Evolutionary conservation across 2,797 vertebrate genomes (phyloP).

Genomic region (Myotis pilosus): DNA sequence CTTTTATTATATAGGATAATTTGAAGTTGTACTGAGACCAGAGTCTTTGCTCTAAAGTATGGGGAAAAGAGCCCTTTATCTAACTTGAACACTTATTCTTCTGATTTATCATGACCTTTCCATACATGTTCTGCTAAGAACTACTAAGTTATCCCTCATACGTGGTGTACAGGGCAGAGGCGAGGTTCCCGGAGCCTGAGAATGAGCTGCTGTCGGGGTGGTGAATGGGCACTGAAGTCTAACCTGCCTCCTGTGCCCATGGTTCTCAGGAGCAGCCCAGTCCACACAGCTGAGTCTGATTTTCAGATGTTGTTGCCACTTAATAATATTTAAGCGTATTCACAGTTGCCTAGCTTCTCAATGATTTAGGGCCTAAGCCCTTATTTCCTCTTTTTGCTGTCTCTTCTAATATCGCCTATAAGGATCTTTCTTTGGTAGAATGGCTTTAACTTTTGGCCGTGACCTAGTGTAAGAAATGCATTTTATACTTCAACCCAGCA

Average conservation of each 20-base stretch:
- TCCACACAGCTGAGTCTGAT: neutral
- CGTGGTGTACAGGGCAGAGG: neutral
- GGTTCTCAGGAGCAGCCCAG: neutral
- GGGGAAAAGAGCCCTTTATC: slow-evolving; percentile 20
- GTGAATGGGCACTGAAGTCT: neutral
- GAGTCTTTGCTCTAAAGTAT: slow-evolving; percentile 2
- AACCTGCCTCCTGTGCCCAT: neutral
- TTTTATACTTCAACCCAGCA: neutral
- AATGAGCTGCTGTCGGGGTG: neutral
- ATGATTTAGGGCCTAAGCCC: neutral
- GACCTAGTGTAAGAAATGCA: neutral
- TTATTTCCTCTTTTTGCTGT: slow-evolving; percentile 14
- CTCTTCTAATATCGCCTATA: slow-evolving; percentile 14
- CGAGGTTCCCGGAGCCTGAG: neutral
- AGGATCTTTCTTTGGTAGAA: neutral
- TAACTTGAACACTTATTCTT: slow-evolving; percentile 47
- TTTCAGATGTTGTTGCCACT: slow-evolving; percentile 17
- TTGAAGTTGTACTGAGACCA: slow-evolving; percentile 23
- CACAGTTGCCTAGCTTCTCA: slow-evolving; percentile 38
- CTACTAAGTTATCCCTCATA: neutral
- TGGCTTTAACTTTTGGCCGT: slow-evolving; percentile 10
- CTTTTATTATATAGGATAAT: neutral
- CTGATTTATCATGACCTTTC: neutral
- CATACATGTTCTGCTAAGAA: neutral
- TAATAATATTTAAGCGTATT: slow-evolving; percentile 54